Base-by-base conservation (phyloP, 2,113 vertebrate genomes). In the Ranitomeya imitator region DNA sequence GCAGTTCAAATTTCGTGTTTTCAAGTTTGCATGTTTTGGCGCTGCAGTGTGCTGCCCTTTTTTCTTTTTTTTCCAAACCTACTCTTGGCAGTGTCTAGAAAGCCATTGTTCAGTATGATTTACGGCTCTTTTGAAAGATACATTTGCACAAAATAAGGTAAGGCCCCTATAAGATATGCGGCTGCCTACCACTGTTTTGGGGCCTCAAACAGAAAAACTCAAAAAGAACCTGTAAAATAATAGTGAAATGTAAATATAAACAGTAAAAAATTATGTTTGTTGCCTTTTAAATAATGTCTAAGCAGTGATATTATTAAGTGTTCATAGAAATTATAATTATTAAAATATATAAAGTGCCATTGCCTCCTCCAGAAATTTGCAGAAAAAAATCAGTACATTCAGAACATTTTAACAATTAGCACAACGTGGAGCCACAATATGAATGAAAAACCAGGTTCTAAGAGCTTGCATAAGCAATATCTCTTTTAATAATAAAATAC, bases 361-460 rank as follows among this genome's bases (percentile, higher is more conserved):
- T 77, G 74, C 74, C 51, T 52, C 14, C 74, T 21, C 18, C 74
- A 77, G 45, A 21, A 19, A 51, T 21, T 77, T 77, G 52, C 16
- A 77, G 74, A 77, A 76, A 51, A 21, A 77, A 52, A 45, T 45
- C 21, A 77, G 45, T 51, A 52, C 74, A 77, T 77, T 45, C 74
- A 77, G 31, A 77, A 77, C 37, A 77, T 77, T 51, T 19, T 77
- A 77, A 77, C 37, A 77, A 77, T 77, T 45, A 77, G 51, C 74
- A 77, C 74, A 77, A 77, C 74, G 52, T 52, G 74, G 74, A 77
- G 74, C 37, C 74, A 4, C 19, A 77, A 77, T 21, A 77, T 77
- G 74, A 77, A 77, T 10, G 45, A 77, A 51, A 76, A 52, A 21
- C 15, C n/a, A 0, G 31, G 18, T 23, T 14, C 37, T 19, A 19